phyloP scores from a whole-genome alignment of 2,888 invertebrate genomes.

The Chrysodeixis includens region DNA sequence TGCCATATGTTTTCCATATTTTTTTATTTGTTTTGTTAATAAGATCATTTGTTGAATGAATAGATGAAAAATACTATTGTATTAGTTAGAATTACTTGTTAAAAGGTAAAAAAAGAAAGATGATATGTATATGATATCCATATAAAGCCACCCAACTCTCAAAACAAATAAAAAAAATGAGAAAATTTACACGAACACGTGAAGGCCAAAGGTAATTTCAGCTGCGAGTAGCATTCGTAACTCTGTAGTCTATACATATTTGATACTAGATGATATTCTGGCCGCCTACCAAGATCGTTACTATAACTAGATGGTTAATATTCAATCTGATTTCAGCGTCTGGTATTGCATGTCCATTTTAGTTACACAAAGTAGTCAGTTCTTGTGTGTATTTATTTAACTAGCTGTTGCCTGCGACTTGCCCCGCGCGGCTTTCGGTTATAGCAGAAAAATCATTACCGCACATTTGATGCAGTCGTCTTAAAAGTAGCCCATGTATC shows the following conservation, averaged over 20 bases:
- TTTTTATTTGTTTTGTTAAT: too few species aligned
- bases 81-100: too few species aligned
- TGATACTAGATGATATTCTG: slow-evolving; percentile 28
- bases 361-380: background rate
- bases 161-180: slow-evolving; percentile 15
- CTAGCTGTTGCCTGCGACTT: too few species aligned
- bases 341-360: slow-evolving; percentile 50
- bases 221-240: slow-evolving; percentile 28
- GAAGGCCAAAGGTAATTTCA: slow-evolving; percentile 42
- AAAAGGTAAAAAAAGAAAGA: too few species aligned
- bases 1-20: background rate
- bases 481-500: too few species aligned
- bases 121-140: too few species aligned
- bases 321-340: slow-evolving; percentile 48
- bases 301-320: slow-evolving; percentile 38
- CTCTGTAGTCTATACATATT: slow-evolving; percentile 36
- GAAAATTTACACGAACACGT: slow-evolving; percentile 20
- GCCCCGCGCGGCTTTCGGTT: too few species aligned
- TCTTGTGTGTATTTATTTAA: background rate
- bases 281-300: slow-evolving; percentile 40
- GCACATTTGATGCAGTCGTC: too few species aligned
- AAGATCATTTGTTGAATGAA: too few species aligned
- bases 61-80: too few species aligned
- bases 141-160: background rate
- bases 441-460: too few species aligned